Conservation (phyloP, 2,797 vertebrate genomes). For the Loris lydekkerianus region DNA sequence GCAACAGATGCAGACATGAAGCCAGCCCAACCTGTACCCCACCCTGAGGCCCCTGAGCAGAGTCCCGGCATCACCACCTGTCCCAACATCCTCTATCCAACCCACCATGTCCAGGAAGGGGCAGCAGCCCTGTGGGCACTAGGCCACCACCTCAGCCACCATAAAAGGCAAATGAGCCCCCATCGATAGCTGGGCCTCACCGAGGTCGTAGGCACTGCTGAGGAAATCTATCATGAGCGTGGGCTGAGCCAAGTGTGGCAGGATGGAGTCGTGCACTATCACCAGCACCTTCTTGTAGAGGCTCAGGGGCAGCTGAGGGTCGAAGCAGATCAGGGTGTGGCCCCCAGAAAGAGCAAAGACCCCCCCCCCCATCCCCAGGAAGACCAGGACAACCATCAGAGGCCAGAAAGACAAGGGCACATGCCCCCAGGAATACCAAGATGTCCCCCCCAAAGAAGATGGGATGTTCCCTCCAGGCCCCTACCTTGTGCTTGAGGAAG, state of each 20-base stretch:
- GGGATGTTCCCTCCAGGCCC: not conserved
- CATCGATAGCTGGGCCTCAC: constrained; percentile 82
- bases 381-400: not conserved
- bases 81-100: too few species aligned
- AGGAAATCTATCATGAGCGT: constrained; percentile 97
- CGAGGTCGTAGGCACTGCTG: constrained; percentile 95
- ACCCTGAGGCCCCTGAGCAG: accelerated
- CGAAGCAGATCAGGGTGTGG: accelerated
- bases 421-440: too few species aligned
- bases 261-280: constrained; percentile 94
- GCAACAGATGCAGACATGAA: not conserved
- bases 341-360: not conserved
- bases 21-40: not conserved
- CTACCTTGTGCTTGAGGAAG: constrained; percentile 96
- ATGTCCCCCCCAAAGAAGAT: too few species aligned
- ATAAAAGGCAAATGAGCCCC: not conserved
- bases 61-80: not conserved
- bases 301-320: constrained; percentile 91
- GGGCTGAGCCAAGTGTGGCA: constrained; percentile 96
- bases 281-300: constrained; percentile 97
- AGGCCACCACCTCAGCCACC: not conserved
- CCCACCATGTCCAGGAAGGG: not conserved
- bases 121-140: not conserved
- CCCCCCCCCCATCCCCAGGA: accelerated
- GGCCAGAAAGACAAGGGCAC: not conserved